Base-by-base conservation (phyloP, 2,113 vertebrate species). In the Pachyramphus minor region DNA sequence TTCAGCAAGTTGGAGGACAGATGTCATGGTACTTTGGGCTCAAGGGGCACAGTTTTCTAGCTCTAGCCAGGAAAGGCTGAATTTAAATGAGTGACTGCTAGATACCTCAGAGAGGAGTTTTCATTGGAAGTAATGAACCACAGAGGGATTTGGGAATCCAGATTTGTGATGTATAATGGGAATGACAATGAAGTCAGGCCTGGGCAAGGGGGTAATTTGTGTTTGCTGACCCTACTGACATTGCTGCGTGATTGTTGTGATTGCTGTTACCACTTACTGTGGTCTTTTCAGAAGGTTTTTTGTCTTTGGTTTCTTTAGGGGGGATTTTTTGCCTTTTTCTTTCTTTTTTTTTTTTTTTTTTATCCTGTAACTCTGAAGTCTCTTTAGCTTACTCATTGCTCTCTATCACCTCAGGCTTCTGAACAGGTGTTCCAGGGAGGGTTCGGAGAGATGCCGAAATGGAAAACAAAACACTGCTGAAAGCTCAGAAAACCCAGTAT, bases 281-380 rank as follows among this genome's bases (percentile, higher is more conserved):
- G 23, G 16, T 37, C 8, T 63, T 67, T 58, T 41, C 5, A 7
- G 52, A 8, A 6, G 2, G 20, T n/a, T n/a, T n/a, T 1, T 4
- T 27, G 15, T 14, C 2, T 8, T n/a, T 2, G 14, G n/a, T 30
- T 45, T 53, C 35, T 33, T 6, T 4, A 11, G 5, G 12, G 14
- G 3, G 1, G 2, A 25, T 18, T 30, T 55, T 35, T 14, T 5
- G 17, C n/a, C n/a, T 41, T 81, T 41, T 0, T 1, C 5, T 12
- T 21, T 24, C n/a, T 55, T 18, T 42, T 17, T 30, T 22, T 8
- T 6, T 20, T 28, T 16, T 23, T 42, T 41, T 33, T 33, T 31
- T 18, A 5, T 49, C 25, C 63, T 71, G 10, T 47, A 62, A 14
- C 6, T 89, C 49, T 59, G 66, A 67, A 44, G 17, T 24, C 7